phyloP scores from a whole-genome alignment of 2,888 invertebrate species.

The Nymphalis c-album region DNA sequence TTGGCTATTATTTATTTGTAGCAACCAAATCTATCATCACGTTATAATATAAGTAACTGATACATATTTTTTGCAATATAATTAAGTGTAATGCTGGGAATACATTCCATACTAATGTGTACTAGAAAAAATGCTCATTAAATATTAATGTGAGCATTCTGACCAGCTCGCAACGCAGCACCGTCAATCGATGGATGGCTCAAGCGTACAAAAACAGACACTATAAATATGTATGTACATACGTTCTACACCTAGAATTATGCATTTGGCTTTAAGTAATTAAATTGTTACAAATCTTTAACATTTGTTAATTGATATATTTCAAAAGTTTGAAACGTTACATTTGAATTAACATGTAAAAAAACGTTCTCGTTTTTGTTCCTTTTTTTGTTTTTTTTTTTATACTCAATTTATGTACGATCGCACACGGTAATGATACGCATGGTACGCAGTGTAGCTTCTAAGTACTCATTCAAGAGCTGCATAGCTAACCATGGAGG shows the following conservation, averaged over 20 bases:
- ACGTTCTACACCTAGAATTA: constrained; percentile 22
- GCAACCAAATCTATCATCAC: constrained; percentile 8
- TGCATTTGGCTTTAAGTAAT: constrained; percentile 14
- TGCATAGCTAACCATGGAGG: too few relatives aligned
- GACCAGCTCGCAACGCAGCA: constrained; percentile 1
- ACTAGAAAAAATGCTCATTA: constrained; percentile 21
- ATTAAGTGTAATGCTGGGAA: constrained; percentile 20
- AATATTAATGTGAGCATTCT: constrained; percentile 25
- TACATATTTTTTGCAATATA: constrained; percentile 24
- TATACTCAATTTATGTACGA: too few relatives aligned
- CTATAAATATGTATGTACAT: constrained; percentile 17
- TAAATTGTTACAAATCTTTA: constrained; percentile 11
- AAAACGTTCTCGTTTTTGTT: too few relatives aligned
- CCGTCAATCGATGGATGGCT: constrained; percentile 25
- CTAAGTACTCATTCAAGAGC: too few relatives aligned
- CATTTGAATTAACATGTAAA: too few relatives aligned
- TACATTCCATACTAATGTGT: constrained; percentile 25
- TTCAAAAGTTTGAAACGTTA: background rate
- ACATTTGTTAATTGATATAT: constrained; percentile 6
- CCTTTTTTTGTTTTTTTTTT: too few relatives aligned
- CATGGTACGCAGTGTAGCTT: too few relatives aligned
- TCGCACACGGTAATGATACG: too few relatives aligned
- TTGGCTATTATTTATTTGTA: background rate
- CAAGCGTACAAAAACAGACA: constrained; percentile 12
- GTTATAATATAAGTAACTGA: constrained; percentile 26